phyloP scores from a whole-genome alignment of 1,140 invertebrate species.

The Macrotrachela quadricornifera region DNA sequence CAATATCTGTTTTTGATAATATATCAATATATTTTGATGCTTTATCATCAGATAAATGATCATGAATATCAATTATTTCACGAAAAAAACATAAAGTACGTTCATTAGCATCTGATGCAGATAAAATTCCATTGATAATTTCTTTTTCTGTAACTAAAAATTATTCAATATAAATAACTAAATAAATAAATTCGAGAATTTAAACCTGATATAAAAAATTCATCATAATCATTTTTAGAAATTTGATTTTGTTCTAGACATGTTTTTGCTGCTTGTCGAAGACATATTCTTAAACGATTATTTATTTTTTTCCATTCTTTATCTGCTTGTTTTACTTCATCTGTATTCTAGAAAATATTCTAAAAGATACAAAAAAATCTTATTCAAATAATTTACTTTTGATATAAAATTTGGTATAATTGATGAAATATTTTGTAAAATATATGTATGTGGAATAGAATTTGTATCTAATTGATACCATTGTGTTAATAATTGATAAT shows the following conservation, averaged over 20 bases:
- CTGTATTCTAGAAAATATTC: too few relatives aligned
- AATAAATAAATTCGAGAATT: too few relatives aligned
- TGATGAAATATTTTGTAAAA: background rate
- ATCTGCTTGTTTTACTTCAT: too few relatives aligned
- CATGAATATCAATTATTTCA: background rate
- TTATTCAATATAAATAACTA: too few relatives aligned
- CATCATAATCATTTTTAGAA: background rate
- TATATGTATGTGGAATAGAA: background rate
- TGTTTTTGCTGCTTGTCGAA: background rate
- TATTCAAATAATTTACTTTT: background rate
- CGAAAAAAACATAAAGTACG: background rate
- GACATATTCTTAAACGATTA: too few relatives aligned
- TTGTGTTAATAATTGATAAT: background rate
- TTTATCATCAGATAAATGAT: background rate
- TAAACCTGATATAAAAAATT: background rate
- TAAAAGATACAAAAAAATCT: too few relatives aligned
- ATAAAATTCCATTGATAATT: constrained; percentile 5
- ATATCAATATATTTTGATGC: background rate
- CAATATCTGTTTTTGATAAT: background rate
- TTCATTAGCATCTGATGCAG: background rate
- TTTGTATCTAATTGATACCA: constrained; percentile 5
- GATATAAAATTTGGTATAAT: constrained; percentile 1
- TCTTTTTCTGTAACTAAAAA: constrained; percentile 7
- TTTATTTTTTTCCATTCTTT: too few relatives aligned
- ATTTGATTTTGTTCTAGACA: background rate